Evolutionary conservation across 2,888 invertebrate genomes (phyloP).

Genomic region (Drosophila robusta): DNA sequence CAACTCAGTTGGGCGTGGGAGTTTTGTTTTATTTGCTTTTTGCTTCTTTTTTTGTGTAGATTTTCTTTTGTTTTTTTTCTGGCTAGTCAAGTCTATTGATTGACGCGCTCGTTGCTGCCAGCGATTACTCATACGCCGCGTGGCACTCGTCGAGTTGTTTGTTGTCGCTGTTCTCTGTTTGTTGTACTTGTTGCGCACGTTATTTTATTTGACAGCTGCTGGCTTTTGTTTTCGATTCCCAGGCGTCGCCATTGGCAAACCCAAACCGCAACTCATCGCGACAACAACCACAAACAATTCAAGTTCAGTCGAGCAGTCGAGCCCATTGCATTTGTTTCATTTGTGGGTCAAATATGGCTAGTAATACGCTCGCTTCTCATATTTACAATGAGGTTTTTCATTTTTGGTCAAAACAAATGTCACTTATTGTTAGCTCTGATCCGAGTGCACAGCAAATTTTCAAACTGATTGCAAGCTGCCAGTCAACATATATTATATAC

Average conservation of each 20-base stretch:
- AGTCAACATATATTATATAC: neutral
- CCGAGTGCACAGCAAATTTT: neutral
- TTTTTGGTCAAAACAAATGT: constrained; percentile 16
- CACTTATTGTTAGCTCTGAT: constrained; percentile 14
- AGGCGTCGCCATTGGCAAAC: constrained; percentile 37
- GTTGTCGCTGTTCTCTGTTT: constrained; percentile 14
- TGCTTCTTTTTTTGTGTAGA: neutral
- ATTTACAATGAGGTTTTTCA: constrained; percentile 2
- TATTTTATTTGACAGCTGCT: constrained; percentile 52
- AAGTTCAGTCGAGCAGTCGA: constrained; percentile 26
- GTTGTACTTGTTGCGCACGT: constrained; percentile 52
- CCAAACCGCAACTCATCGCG: constrained; percentile 33
- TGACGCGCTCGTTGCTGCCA: constrained; percentile 47
- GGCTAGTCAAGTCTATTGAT: constrained; percentile 49
- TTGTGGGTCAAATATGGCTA: constrained; percentile 42
- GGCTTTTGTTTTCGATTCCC: constrained; percentile 35
- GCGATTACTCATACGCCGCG: constrained; percentile 69
- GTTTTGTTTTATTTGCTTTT: constrained; percentile 14
- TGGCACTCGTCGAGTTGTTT: constrained; percentile 38
- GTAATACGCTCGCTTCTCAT: constrained; percentile 9
- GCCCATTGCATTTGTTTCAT: constrained; percentile 32
- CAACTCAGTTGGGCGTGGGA: constrained; percentile 42
- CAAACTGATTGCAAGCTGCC: constrained; percentile 2
- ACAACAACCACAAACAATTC: constrained; percentile 16
- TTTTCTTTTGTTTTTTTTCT: constrained; percentile 13